Percentiles rank a stretch among this genome's conserved stretches.
These are phyloP conservation scores for Acanthosoma haemorrhoidale DNA, from an alignment of 2,888 invertebrate species.

Conservation along the genomic window DNA sequence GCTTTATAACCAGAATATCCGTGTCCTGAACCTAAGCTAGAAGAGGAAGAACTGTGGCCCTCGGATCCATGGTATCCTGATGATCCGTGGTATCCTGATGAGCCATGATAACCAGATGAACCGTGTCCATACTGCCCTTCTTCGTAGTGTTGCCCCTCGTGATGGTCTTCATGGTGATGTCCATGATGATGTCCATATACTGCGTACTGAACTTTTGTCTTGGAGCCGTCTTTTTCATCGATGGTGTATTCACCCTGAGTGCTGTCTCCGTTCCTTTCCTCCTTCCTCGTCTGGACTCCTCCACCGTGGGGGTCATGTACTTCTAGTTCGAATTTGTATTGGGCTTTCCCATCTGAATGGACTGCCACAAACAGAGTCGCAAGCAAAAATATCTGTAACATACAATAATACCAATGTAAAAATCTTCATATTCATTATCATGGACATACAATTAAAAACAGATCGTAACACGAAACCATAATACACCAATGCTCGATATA, in stretches of 20 bases:
- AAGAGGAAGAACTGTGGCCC: background rate
- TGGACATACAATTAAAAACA: too few relatives aligned
- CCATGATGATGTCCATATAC: background rate
- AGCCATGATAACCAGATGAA: background rate
- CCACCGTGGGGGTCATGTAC: constrained; percentile 20
- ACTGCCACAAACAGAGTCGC: constrained; percentile 1
- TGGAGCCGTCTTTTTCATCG: constrained; percentile 17
- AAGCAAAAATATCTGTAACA: constrained; percentile 22
- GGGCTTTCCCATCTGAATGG: constrained; percentile 16
- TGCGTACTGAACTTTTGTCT: constrained; percentile 3
- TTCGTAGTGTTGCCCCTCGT: background rate
- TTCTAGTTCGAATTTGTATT: constrained; percentile 17
- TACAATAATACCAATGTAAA: too few relatives aligned
- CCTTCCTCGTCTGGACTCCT: constrained; percentile 17
- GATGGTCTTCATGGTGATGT: constrained; percentile 17
- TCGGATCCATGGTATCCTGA: background rate
- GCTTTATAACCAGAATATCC: background rate
- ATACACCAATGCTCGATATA: too few relatives aligned
- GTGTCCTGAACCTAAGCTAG: background rate
- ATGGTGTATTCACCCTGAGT: constrained; percentile 16
- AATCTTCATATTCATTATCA: too few relatives aligned
- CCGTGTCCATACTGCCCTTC: background rate
- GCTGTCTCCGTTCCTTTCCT: constrained; percentile 12
- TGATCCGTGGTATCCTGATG: background rate
- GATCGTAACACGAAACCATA: too few relatives aligned